Base-by-base conservation (phyloP, 2,888 invertebrate genomes). In the Tinea trinotella region DNA sequence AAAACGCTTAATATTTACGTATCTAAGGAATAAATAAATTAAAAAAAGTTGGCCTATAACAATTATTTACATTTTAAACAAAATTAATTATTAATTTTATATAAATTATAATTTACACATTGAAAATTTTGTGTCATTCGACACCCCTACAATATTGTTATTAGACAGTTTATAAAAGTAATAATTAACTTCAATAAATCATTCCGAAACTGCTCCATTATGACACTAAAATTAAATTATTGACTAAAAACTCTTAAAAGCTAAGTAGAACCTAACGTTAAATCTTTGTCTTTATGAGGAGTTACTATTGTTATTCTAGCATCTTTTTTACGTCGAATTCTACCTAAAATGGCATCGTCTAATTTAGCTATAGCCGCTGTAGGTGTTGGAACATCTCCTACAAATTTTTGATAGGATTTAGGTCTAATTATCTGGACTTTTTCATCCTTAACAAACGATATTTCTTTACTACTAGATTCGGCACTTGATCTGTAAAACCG, bases 211-310 rank as follows among this genome's bases (percentile, higher is more conserved):
- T 10, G 18, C 10, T 57, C 64, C 64, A 64, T n/a, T 71, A 76
- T 78, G 84, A 83, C 83, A 82, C 82, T 76, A 72, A 74, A 61
- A 66, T 66, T 67, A 68, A 71, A 61, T 64, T 76, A 77, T 78
- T 80, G 79, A 77, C 84, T 83, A 81, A 69, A n/a, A 40, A 18
- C n/a, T 24, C 36, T 20, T 35, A 36, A 62, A 60, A 62, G 46
- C 52, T 57, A 55, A 9, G 50, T 65, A 64, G 59, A 68, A 67
- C 59, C 64, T 66, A 64, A 57, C 64, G 62, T 61, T 54, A 57
- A 58, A 18, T 58, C 58, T 56, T 64, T 60, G 54, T 63, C 56
- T 57, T 59, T 65, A 44, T 67, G 61, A 44, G 73, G 70, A 22
- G 64, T 73, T 12, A 73, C 66, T 57, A 73, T 63, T n/a, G 46